Evolutionary conservation across 2,888 invertebrate genomes (phyloP).

Genomic region (Smittia aterrima): DNA sequence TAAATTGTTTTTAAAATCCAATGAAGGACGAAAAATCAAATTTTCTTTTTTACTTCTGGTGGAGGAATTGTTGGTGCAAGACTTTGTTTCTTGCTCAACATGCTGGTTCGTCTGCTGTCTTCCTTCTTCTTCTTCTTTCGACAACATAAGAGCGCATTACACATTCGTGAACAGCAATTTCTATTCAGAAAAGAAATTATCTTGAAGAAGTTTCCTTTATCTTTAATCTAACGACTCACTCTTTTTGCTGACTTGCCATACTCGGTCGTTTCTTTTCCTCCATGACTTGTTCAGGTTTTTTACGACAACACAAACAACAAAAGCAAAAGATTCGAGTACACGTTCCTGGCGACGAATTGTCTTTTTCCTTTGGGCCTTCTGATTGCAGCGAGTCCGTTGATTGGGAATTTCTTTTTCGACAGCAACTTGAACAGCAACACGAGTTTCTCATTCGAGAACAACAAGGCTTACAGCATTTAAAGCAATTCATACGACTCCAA

Average conservation of each 20-base stretch:
- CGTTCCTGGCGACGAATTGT: conserved; percentile 16
- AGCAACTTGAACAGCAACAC: conserved; percentile 51
- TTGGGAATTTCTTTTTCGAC: conserved; percentile 54
- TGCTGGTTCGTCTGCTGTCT: conserved; percentile 62
- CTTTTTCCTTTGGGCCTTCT: neutral
- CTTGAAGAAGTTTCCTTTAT: neutral
- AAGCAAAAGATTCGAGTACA: conserved; percentile 46
- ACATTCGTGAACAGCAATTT: conserved; percentile 51
- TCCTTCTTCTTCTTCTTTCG: conserved; percentile 57
- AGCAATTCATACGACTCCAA: conserved; percentile 51
- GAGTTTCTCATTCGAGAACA: conserved; percentile 10
- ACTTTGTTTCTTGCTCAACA: conserved; percentile 66
- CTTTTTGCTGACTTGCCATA: conserved; percentile 55
- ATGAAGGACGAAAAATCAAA: conserved; percentile 2
- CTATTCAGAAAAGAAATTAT: conserved; percentile 45
- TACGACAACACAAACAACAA: conserved; percentile 51
- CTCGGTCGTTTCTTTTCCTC: conserved; percentile 10
- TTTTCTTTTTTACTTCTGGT: conserved; percentile 56
- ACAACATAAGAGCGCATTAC: conserved; percentile 47
- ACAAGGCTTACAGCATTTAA: conserved; percentile 34
- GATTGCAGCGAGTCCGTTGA: conserved; percentile 56
- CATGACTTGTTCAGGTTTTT: neutral
- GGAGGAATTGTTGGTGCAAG: conserved; percentile 64
- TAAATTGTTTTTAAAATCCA: neutral
- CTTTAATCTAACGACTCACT: conserved; percentile 39